Conservation (phyloP, 2,113 vertebrate genomes). For the Eurystomus gularis region DNA sequence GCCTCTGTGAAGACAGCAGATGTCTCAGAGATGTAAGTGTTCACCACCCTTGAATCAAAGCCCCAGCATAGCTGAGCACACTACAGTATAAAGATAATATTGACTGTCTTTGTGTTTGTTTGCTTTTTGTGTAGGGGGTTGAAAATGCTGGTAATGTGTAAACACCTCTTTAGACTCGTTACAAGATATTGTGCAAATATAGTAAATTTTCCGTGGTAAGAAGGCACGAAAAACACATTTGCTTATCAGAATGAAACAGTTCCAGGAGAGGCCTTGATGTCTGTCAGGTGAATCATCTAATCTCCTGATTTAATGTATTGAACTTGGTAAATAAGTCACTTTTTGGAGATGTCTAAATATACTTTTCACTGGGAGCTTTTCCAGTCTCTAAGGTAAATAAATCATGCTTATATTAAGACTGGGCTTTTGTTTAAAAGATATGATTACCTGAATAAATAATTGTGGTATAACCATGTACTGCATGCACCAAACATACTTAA, state of each 20-base stretch:
- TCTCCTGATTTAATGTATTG: not conserved
- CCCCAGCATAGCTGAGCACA: not conserved
- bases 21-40: not conserved
- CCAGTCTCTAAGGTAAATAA: constrained; percentile 3
- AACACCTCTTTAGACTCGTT: constrained; percentile 30
- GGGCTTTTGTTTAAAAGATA: not conserved
- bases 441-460: not conserved
- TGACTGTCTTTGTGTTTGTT: constrained; percentile 9
- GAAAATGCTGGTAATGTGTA: not conserved
- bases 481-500: not conserved
- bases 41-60: constrained; percentile 4
- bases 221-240: constrained; percentile 17
- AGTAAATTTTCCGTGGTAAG: constrained; percentile 22
- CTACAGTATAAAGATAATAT: not conserved
- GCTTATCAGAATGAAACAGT: constrained; percentile 39
- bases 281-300: constrained; percentile 45
- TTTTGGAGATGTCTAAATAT: not conserved
- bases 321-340: constrained; percentile 14
- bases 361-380: not conserved
- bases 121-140: not conserved
- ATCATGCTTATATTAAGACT: not conserved
- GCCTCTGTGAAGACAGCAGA: constrained; percentile 23
- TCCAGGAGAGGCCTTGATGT: constrained; percentile 3
- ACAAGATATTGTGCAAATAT: constrained; percentile 28
- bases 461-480: not conserved